Base-by-base conservation (phyloP, 2,797 vertebrate genomes). In the Manis javanica region DNA sequence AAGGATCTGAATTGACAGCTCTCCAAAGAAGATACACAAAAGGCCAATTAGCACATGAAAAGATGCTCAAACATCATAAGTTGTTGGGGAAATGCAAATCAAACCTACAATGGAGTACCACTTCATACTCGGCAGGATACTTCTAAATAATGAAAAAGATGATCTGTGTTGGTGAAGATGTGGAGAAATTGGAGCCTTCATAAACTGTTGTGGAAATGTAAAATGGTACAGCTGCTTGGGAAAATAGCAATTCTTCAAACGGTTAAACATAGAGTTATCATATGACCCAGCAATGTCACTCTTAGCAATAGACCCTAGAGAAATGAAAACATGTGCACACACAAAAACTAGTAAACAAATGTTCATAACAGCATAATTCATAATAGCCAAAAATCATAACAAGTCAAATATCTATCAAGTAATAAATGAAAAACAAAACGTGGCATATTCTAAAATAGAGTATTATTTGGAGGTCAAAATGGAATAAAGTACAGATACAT, bases 391-490 rank as follows among this genome's bases (percentile, higher is more conserved):
- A 90, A 88, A 49, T 31, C 10, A 55, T 78, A 94, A 53, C 11
- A 77, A 66, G 34, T 15, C 31, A 87, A 87, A 42, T 79, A 42
- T 16, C 9, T 29, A 19, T 49, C 75, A 77, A 11, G 3, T 39
- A 83, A 78, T 77, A 86, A 81, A 79, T 51, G 72, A 72, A 64
- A 84, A 55, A 46, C 16, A 78, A 91, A 92, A 82, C 24, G 23
- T 42, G 21, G 13, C 29, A 10, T 72, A 72, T 19, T 26, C 9
- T 77, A 57, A 15, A 63, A 39, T 86, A 55, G 26, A 85, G 71
- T 68, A 31, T 31, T 83, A 81, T 42, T 63, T 69, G 78, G 16
- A 16, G 68, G 11, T 64, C 49, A 64, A 74, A 75, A 86, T 49
- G 4, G 92, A 75, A 74, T 12, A 18, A 78, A 53, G 31, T 57